Evolutionary conservation across 2,888 invertebrate genomes (phyloP).

Genomic region (Pteria penguin): DNA sequence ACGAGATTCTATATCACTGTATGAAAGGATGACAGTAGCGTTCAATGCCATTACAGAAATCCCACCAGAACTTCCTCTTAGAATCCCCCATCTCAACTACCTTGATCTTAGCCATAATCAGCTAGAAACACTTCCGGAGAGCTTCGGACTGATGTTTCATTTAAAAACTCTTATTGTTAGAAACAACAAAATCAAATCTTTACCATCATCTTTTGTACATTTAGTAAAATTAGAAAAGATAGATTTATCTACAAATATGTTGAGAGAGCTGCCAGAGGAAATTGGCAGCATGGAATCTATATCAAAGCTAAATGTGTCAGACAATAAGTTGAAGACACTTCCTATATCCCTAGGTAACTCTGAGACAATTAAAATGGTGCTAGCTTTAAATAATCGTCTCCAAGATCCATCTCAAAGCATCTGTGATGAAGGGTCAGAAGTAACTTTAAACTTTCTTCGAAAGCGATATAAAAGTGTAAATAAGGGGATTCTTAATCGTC

Average conservation of each 20-base stretch:
- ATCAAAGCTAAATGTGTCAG: slow-evolving; percentile 73
- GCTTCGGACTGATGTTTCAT: slow-evolving; percentile 78
- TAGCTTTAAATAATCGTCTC: slow-evolving; percentile 73
- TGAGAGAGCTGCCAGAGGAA: slow-evolving; percentile 73
- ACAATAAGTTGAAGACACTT: slow-evolving; percentile 75
- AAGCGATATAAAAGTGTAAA: slow-evolving; percentile 58
- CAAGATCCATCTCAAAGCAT: slow-evolving; percentile 74
- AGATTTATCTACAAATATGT: slow-evolving; percentile 76
- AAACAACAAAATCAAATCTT: slow-evolving; percentile 71
- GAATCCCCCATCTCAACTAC: slow-evolving; percentile 77
- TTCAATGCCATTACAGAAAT: slow-evolving; percentile 78
- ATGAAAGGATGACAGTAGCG: slow-evolving; percentile 77
- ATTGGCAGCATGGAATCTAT: slow-evolving; percentile 75
- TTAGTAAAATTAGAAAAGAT: slow-evolving; percentile 77
- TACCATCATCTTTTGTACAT: slow-evolving; percentile 75
- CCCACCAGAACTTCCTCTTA: slow-evolving; percentile 76
- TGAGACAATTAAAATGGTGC: slow-evolving; percentile 65
- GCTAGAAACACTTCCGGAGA: slow-evolving; percentile 74
- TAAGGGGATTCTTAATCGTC: slow-evolving; percentile 40
- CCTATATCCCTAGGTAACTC: slow-evolving; percentile 74
- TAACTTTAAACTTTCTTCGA: slow-evolving; percentile 68
- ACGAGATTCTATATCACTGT: slow-evolving; percentile 77
- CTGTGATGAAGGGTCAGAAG: slow-evolving; percentile 76
- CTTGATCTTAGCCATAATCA: slow-evolving; percentile 78
- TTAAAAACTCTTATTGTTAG: slow-evolving; percentile 71